Evolutionary conservation across 2,888 invertebrate genomes (phyloP).

Genomic region (Dicyrtoma fusca): DNA sequence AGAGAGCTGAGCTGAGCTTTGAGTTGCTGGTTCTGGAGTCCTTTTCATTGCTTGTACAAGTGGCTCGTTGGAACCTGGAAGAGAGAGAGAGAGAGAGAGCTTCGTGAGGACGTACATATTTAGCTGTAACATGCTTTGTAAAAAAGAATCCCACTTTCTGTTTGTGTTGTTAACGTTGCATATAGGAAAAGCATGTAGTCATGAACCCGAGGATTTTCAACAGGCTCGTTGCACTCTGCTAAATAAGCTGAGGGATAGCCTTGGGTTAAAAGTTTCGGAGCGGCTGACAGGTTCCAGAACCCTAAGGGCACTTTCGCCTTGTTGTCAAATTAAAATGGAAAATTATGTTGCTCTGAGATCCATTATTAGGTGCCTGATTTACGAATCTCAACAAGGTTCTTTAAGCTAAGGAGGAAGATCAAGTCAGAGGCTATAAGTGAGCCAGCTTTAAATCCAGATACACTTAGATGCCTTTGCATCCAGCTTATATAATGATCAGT

Average conservation of each 20-base stretch:
- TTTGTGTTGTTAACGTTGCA: slow-evolving; percentile 1
- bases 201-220: too few species aligned
- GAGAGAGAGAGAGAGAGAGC: slow-evolving; percentile 5
- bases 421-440: slow-evolving; percentile 28
- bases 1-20: not conserved
- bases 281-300: slow-evolving; percentile 56
- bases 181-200: not conserved
- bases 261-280: slow-evolving; percentile 45
- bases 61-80: not conserved
- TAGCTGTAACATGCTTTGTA: too few species aligned
- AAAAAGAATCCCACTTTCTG: too few species aligned
- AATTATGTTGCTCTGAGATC: slow-evolving; percentile 53
- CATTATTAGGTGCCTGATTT: slow-evolving; percentile 56
- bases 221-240: too few species aligned
- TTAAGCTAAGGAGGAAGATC: slow-evolving; percentile 16
- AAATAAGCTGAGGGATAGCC: slow-evolving; percentile 39
- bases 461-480: not conserved
- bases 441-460: slow-evolving; percentile 26
- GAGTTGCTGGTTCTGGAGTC: slow-evolving; percentile 3
- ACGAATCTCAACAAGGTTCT: slow-evolving; percentile 45
- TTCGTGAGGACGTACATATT: not conserved
- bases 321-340: slow-evolving; percentile 57
- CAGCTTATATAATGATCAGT: not conserved
- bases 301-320: slow-evolving; percentile 56
- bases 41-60: slow-evolving; percentile 10